phyloP scores from a whole-genome alignment of 2,113 vertebrate genomes.

The Bos javanicus region DNA sequence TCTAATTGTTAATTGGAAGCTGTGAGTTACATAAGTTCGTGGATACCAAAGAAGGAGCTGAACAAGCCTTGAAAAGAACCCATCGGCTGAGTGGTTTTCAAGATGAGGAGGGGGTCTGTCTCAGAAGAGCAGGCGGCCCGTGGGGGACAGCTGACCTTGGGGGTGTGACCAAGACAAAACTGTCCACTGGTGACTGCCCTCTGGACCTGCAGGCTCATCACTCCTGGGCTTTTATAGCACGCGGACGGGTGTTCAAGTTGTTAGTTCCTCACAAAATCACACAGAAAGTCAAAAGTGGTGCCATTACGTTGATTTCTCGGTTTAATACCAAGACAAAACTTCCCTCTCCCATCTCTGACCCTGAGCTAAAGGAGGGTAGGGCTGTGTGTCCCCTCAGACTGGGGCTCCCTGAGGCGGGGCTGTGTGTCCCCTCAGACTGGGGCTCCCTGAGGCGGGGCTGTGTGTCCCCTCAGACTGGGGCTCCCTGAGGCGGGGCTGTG shows the following conservation, averaged over 20 bases:
- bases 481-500: no score
- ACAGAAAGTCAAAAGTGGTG: neutral
- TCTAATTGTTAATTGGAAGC: constrained; percentile 31
- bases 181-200: neutral
- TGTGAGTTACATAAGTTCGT: constrained; percentile 30
- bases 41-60: constrained; percentile 38
- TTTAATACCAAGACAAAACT: neutral
- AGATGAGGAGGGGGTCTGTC: neutral
- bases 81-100: neutral
- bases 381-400: neutral
- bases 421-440: neutral
- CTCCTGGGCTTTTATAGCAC: neutral
- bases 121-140: neutral
- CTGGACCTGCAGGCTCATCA: neutral
- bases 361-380: neutral
- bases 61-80: neutral
- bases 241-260: neutral
- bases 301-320: neutral
- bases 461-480: no score
- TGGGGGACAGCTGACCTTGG: neutral
- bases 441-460: no score
- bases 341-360: neutral
- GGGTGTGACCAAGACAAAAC: neutral
- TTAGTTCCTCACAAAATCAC: neutral
- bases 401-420: neutral